Evolutionary conservation across 1,140 invertebrate species (phyloP).

Genomic region (Radopholus similis): DNA sequence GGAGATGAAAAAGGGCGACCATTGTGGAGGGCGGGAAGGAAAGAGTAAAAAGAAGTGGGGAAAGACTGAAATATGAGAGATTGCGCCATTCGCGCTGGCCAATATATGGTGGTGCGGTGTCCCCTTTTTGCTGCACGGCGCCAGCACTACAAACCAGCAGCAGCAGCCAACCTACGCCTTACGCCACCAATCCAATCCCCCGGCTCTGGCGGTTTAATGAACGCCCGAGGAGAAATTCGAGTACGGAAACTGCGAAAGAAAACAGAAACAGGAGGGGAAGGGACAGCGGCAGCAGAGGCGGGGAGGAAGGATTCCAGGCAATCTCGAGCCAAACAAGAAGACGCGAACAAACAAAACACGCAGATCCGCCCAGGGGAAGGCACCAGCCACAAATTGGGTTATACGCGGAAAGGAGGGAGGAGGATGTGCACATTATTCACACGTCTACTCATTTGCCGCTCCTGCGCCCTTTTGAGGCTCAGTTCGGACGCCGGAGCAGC

Average conservation of each 20-base stretch:
- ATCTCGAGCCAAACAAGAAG: not conserved
- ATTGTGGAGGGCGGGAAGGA: too few relatives aligned
- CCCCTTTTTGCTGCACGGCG: not conserved
- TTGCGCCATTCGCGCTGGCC: not conserved
- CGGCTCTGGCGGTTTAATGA: not conserved
- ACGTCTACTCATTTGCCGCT: too few relatives aligned
- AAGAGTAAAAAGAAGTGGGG: too few relatives aligned
- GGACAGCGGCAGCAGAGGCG: not conserved
- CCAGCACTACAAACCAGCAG: too few relatives aligned
- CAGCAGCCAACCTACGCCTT: not conserved
- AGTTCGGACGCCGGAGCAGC: too few relatives aligned
- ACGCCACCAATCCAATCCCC: not conserved
- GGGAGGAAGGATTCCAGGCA: not conserved
- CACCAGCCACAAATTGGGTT: not conserved
- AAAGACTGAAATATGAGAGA: not conserved
- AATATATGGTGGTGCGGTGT: not conserved
- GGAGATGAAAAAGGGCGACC: too few relatives aligned
- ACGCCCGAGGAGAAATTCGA: conserved; percentile 6
- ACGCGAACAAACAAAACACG: not conserved
- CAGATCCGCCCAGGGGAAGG: not conserved
- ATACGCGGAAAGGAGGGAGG: not conserved
- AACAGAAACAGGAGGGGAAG: not conserved
- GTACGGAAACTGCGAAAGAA: not conserved
- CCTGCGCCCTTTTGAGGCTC: too few relatives aligned
- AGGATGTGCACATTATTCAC: not conserved